These are phyloP conservation scores for Diploscapter pachys DNA, from an alignment of 1,140 invertebrate genomes.

Conservation along the genomic window DNA sequence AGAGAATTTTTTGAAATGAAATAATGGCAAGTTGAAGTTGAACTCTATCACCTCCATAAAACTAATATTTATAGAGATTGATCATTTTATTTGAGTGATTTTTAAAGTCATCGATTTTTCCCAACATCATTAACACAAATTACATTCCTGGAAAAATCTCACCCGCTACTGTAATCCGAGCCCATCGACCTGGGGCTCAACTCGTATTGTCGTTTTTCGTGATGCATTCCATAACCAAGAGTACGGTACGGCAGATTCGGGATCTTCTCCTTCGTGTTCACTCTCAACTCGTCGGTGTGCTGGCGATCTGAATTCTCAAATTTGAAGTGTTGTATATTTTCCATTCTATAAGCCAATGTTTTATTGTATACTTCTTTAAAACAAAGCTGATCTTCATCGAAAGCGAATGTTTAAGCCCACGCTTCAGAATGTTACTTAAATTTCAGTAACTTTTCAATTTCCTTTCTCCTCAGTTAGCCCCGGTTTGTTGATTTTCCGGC, in stretches of 20 bases:
- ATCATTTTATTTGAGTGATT: background rate
- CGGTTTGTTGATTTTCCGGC: no score
- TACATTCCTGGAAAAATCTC: background rate
- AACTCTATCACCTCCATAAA: background rate
- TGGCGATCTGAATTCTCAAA: no score
- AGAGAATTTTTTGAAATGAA: no score
- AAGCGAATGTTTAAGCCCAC: no score
- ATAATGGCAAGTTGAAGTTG: no score
- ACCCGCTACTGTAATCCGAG: slow-evolving; percentile 18
- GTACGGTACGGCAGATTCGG: slow-evolving; percentile 26
- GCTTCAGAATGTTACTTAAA: no score
- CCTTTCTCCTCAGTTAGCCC: no score
- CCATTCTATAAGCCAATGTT: no score
- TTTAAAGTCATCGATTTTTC: background rate
- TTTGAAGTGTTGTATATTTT: no score
- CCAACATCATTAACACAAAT: slow-evolving; percentile 24
- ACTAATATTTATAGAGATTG: background rate
- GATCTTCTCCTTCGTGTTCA: slow-evolving; percentile 14
- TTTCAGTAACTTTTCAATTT: no score
- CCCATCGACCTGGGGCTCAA: slow-evolving; percentile 30
- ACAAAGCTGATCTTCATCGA: no score
- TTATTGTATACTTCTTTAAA: no score
- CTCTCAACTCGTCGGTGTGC: slow-evolving; percentile 15
- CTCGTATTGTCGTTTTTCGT: slow-evolving; percentile 29
- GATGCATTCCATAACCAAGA: slow-evolving; percentile 19